A percentile compares a stretch with the other conserved stretches of the same genome.
Evolutionary conservation across 2,888 invertebrate species (phyloP).

Genomic region (Oasisia sp.): DNA sequence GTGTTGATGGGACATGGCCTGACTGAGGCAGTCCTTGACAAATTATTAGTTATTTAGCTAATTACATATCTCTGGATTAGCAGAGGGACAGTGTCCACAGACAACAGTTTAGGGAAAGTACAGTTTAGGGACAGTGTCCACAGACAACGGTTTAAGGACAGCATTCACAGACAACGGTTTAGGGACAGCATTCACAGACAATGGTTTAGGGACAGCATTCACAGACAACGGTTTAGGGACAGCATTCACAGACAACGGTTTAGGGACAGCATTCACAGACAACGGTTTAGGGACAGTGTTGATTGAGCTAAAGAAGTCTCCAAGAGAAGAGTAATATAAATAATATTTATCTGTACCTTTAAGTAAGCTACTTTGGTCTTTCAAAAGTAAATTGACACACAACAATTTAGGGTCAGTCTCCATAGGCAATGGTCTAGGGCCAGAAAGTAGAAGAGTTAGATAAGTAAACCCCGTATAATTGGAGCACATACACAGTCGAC

Average conservation of each 20-base stretch:
- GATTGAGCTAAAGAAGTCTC: too few relatives aligned
- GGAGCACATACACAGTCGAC: neutral
- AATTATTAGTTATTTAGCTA: neutral
- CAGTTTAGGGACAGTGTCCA: neutral
- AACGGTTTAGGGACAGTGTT: neutral
- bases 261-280: neutral
- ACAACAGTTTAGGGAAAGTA: neutral
- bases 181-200: neutral
- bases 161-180: neutral
- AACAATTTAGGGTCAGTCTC: too few relatives aligned
- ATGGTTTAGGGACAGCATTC: too few relatives aligned
- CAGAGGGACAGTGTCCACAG: neutral
- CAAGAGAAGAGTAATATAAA: too few relatives aligned
- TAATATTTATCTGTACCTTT: too few relatives aligned
- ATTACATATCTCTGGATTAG: neutral
- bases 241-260: neutral
- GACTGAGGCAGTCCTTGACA: neutral
- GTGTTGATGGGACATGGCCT: neutral
- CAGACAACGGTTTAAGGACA: neutral
- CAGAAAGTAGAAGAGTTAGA: neutral
- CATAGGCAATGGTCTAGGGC: too few relatives aligned
- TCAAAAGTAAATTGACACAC: too few relatives aligned
- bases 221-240: too few relatives aligned
- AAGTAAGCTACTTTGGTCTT: too few relatives aligned
- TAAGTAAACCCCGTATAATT: neutral